Base-by-base conservation (phyloP, 2,888 invertebrate species). In the Patella pellucida region DNA sequence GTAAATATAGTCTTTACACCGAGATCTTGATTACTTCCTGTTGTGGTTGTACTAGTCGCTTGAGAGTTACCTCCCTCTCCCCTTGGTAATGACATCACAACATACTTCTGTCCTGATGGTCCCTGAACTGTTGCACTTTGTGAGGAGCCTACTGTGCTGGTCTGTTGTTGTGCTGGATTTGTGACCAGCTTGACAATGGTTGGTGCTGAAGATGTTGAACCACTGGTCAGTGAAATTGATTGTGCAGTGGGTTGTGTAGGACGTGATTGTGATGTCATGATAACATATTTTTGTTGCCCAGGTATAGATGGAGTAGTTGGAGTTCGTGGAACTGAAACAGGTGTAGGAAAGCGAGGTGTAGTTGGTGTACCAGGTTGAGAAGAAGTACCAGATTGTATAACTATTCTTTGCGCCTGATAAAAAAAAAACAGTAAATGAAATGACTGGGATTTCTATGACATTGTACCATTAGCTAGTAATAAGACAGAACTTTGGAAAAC, bases 211-310 rank as follows among this genome's bases (percentile, higher is more conserved):
- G 73, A 68, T n/a, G 76, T 76, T 3, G 81, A 78, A 19, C 76
- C 81, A 5, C 77, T 76, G 16, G 74, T 78, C 27, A 74, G 69
- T 11, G 77, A 23, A 23, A 75, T 50, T 70, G 68, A 23, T 62
- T 68, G 69, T 52, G 78, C 78, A 74, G 82, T 72, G 15, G 81
- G 72, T 71, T 79, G 79, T 4, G 79, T 70, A 9, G 84, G 79
- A 11, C 84, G 78, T 14, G 82, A 74, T 76, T 87, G 88, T 41
- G 87, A 85, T 67, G 85, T 83, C 76, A 89, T 87, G 52, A 89
- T 87, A 68, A 89, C 86, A 78, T 85, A 87, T 78, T 89, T 89
- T 68, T 86, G 85, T 73, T 85, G 86, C 3, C 82, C 80, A 0
- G 75, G 74, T 9, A 79, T 72, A 11, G 80, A 72, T 23, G 84